Percentiles rank a stretch among this genome's conserved stretches.
Conservation (phyloP, 2,113 vertebrate genomes). For the Cathartes aura region DNA sequence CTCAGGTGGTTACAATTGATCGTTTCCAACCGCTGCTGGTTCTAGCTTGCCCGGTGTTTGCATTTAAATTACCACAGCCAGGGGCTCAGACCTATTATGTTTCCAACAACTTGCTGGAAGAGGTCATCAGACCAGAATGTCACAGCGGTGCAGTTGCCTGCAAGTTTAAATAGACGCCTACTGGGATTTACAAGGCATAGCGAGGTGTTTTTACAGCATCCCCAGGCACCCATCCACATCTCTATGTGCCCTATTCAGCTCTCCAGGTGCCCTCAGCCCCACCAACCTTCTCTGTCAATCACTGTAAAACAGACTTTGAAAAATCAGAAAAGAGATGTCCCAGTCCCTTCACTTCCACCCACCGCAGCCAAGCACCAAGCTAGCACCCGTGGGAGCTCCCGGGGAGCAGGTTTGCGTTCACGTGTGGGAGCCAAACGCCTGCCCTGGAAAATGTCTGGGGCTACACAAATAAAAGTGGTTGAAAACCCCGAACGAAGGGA, state of each 20-base stretch:
- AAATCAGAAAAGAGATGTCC: neutral
- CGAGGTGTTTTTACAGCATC: neutral
- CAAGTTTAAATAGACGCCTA: neutral
- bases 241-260: neutral
- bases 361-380: fast-evolving
- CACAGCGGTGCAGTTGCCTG: neutral
- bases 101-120: neutral
- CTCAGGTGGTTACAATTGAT: neutral
- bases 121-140: neutral
- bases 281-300: neutral
- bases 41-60: neutral
- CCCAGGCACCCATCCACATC: neutral
- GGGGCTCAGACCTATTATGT: neutral
- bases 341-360: neutral
- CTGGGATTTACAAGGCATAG: neutral
- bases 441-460: neutral
- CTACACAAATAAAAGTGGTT: neutral
- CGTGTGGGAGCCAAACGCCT: fast-evolving
- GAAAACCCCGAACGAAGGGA: neutral
- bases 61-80: neutral
- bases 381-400: fast-evolving
- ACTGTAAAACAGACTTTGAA: neutral
- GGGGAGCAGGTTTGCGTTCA: fast-evolving
- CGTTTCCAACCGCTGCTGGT: neutral
- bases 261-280: neutral